Evolutionary conservation across 2,797 vertebrate species (phyloP).

Genomic region (Peromyscus aztecus): DNA sequence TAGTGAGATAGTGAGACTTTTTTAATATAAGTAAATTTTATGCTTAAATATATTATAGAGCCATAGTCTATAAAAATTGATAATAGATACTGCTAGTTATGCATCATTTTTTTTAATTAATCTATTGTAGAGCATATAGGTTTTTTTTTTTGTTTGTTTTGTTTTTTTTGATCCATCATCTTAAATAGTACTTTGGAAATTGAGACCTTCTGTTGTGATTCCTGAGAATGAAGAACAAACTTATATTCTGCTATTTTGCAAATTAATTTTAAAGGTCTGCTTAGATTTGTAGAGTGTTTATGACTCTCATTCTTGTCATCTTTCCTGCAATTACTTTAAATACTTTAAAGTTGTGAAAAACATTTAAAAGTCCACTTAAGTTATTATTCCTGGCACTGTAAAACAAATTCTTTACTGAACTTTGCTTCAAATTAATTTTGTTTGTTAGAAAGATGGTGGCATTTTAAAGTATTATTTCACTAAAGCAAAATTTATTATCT

Average conservation of each 20-base stretch:
- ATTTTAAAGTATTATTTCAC: constrained; percentile 20
- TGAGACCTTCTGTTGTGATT: constrained; percentile 14
- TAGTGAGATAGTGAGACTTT: background rate
- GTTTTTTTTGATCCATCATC: background rate
- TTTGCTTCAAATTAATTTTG: constrained; percentile 58
- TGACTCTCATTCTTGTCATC: background rate
- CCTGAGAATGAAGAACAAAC: background rate
- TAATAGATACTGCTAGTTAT: constrained; percentile 26
- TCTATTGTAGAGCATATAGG: background rate
- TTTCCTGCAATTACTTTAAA: background rate
- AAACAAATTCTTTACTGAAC: constrained; percentile 1
- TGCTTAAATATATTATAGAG: background rate
- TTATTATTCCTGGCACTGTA: constrained; percentile 10
- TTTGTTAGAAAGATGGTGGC: background rate
- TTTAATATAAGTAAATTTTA: constrained; percentile 35
- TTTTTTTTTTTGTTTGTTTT: background rate
- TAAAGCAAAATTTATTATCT: constrained; percentile 3
- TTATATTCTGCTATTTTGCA: constrained; percentile 19
- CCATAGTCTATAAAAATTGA: constrained; percentile 10
- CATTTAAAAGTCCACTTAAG: background rate
- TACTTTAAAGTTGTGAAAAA: constrained; percentile 24
- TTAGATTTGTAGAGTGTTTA: constrained; percentile 6
- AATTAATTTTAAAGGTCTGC: constrained; percentile 27
- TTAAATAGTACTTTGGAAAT: constrained; percentile 41
- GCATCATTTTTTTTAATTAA: constrained; percentile 42